Evolutionary conservation across 2,113 vertebrate species (phyloP), one percentile per base, ranked within the genome.

Genomic region (Barbus barbus): DNA sequence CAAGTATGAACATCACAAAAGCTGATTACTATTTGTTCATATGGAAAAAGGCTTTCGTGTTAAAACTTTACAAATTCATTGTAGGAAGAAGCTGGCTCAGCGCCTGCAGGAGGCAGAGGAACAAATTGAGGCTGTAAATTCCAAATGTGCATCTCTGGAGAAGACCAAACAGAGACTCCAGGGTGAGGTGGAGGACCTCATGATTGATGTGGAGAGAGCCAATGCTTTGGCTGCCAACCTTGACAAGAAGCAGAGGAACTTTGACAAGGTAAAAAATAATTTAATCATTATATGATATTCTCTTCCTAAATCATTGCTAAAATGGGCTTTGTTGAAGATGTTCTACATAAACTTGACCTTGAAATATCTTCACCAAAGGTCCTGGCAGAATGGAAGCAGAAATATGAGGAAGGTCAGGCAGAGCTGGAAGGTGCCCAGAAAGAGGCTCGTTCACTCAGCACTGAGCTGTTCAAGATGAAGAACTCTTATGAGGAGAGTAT

Each of bases 391-490:
- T 89, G 61, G 60, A 80, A 80, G 26, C 78, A 80, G 60, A 80
- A 87, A 48, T 89, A 81, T 82, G 88, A 89, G 3, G 88, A 89
- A 69, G 81, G 81, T 61, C 93, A 94, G 82, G 91, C 93, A 65
- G 94, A 95, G 86, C 83, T 96, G 78, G 95, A 96, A 73, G 92
- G 93, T 14, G 83, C 94, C 74, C 93, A 93, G 90, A 96, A 95
- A 82, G 94, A 96, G 86, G 92, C 95, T 83, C 92, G 94, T 61
- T 94, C 94, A 63, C 93, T 95, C 4, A 93, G 95, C 33, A 95
- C 95, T 56, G 95, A 96, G 79, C 91, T 95, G 63, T 96, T 96
- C 90, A 96, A 96, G 89, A 92, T 96, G 94, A 97, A 96, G 91
- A 96, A 94, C 33, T 94, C 95, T 69, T 96, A 95, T 13, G 95